phyloP scores from a whole-genome alignment of 2,888 invertebrate species.

The Ormyrus thymus region DNA sequence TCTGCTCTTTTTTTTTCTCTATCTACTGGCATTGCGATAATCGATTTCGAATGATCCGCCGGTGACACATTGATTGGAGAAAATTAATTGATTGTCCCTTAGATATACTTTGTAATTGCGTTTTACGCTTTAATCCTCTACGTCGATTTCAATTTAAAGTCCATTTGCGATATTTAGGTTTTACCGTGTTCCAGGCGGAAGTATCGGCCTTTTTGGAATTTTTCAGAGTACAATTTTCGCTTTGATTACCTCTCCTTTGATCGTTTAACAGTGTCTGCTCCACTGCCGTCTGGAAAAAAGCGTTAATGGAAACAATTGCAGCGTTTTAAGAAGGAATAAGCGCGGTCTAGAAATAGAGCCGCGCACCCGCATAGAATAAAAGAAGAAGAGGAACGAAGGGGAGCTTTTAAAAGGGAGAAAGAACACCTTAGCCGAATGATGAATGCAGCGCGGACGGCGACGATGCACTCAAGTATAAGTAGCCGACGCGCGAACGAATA shows the following conservation, averaged over 20 bases:
- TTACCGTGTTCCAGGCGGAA: neutral
- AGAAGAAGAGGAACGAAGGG: neutral
- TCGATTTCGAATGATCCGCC: conserved; percentile 12
- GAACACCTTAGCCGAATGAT: conserved; percentile 62
- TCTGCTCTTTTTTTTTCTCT: conserved; percentile 17
- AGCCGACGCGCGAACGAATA: neutral
- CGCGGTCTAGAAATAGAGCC: too few species aligned
- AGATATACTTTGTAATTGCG: conserved; percentile 14
- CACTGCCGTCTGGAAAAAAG: too few species aligned
- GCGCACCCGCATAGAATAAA: too few species aligned
- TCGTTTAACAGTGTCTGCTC: too few species aligned
- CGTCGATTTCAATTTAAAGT: conserved; percentile 35
- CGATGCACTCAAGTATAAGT: conserved; percentile 68
- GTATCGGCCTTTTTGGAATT: neutral
- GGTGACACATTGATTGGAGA: conserved; percentile 8
- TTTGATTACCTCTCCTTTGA: too few species aligned
- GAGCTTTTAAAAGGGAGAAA: conserved; percentile 13
- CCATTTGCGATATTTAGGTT: neutral
- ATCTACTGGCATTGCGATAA: neutral
- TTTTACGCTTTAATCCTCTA: conserved; percentile 14
- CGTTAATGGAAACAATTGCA: too few species aligned
- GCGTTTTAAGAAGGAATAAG: too few species aligned
- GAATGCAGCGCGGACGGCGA: conserved; percentile 63
- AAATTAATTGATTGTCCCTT: conserved; percentile 21
- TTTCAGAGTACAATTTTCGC: too few species aligned